Evolutionary conservation across 2,888 invertebrate genomes (phyloP).

Genomic region (Slavum lentiscoides): DNA sequence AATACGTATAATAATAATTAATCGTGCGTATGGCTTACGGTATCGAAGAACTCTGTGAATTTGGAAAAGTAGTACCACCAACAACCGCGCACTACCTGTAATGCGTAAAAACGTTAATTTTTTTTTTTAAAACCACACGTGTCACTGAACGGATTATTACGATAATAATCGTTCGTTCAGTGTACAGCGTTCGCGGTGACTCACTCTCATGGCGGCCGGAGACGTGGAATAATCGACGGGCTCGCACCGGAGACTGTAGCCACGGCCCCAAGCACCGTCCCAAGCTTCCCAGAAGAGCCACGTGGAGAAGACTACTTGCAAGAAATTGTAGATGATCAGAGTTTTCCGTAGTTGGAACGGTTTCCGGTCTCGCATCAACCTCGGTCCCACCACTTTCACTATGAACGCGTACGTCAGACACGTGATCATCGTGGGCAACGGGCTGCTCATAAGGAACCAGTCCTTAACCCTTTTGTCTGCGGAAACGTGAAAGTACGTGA

Average conservation of each 20-base stretch:
- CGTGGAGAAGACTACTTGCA: constrained; percentile 81
- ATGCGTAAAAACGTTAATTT: constrained; percentile 1
- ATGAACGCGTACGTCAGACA: constrained; percentile 73
- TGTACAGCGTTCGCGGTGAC: constrained; percentile 56
- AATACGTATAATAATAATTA: no score
- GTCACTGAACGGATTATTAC: background rate
- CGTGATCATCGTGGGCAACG: constrained; percentile 71
- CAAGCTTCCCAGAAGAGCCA: constrained; percentile 69
- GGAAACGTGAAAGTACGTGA: constrained; percentile 57
- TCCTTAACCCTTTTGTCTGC: constrained; percentile 72
- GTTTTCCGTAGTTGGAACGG: constrained; percentile 79
- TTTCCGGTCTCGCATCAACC: constrained; percentile 83
- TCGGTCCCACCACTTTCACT: constrained; percentile 74
- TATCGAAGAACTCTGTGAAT: constrained; percentile 91
- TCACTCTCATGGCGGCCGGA: constrained; percentile 79
- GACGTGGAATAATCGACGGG: constrained; percentile 81
- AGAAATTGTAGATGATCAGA: constrained; percentile 82
- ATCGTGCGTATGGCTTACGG: constrained; percentile 63
- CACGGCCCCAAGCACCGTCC: constrained; percentile 74
- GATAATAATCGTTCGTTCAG: background rate
- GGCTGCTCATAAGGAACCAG: constrained; percentile 76
- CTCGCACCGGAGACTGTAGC: constrained; percentile 89
- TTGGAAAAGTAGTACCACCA: constrained; percentile 96
- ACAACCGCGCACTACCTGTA: constrained; percentile 78
- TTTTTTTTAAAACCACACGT: no score